Percentiles rank a stretch among this genome's conserved stretches.
These are phyloP conservation scores for Liparis tanakae DNA, from an alignment of 2,797 vertebrate genomes.

Conservation along the genomic window DNA sequence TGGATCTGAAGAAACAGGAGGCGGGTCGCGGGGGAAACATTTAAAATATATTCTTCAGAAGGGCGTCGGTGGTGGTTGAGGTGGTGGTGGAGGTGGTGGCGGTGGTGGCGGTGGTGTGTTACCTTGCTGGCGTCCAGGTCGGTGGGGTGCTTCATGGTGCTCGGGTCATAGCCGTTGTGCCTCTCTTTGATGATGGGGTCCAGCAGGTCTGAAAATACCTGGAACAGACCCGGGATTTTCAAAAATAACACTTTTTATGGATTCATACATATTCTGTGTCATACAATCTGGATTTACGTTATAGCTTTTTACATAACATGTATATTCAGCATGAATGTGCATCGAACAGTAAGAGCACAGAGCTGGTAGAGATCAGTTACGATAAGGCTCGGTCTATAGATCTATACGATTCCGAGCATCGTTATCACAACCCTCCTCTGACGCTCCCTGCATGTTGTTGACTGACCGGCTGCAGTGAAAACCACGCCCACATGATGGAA, in stretches of 20 bases:
- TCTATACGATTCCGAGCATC: not conserved
- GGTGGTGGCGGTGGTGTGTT: not conserved
- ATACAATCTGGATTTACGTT: not conserved
- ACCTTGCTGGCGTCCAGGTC: slow-evolving; percentile 95
- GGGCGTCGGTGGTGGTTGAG: not conserved
- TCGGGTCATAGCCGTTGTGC: slow-evolving; percentile 95
- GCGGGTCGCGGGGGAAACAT: not conserved
- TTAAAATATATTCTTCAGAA: too few species aligned
- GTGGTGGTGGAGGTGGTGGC: too few species aligned
- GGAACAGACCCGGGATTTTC: slow-evolving; percentile 21
- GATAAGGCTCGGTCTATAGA: not conserved
- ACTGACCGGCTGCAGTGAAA: not conserved
- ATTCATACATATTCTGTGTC: not conserved
- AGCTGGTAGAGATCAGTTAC: too few species aligned
- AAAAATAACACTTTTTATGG: not conserved
- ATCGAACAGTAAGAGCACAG: too few species aligned
- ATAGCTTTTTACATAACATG: too few species aligned
- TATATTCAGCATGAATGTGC: too few species aligned
- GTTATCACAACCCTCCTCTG: not conserved
- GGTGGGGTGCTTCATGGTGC: slow-evolving; percentile 92
- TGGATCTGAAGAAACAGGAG: slow-evolving; percentile 83
- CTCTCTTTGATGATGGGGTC: slow-evolving; percentile 93
- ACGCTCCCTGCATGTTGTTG: not conserved
- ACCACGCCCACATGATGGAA: not conserved
- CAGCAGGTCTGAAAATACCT: slow-evolving; percentile 94